Evolutionary conservation across 1,140 invertebrate species (phyloP), one percentile per base, ranked within the genome.

Genomic region (Anoplophora glabripennis): DNA sequence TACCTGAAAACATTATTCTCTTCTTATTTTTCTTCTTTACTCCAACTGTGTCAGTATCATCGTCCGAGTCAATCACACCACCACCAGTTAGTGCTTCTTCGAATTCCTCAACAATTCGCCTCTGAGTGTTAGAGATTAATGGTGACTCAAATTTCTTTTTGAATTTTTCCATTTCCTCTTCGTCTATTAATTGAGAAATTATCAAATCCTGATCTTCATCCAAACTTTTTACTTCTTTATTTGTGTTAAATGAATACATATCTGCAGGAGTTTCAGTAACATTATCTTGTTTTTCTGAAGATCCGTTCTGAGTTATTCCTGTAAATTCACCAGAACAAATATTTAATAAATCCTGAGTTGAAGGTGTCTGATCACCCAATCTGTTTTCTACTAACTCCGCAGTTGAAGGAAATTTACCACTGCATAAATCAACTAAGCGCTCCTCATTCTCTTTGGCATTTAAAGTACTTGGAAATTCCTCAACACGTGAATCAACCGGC

Each of bases 311-410:
- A 38, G 53, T 58, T 54, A 64, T 21, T 41, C 46, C 63, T 12
- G 67, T 67, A 65, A 76, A 75, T 46, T 68, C 56, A 33, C 73
- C 74, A 14, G 74, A 75, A 65, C 74, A 75, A 33, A 75, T 63
- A 46, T 69, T 59, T 34, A 70, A 28, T 10, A 74, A 57, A 57
- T 75, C 68, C 59, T 74, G 71, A 36, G 71, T 74, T 7, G 54
- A 65, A 28, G 61, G 51, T 33, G 38, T 28, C 21, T 28, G 21
- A 5, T 28, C 21, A 5, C 21, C 5, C 21, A 28, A 28, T 28
- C 21, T 28, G 2, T 28, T 28, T 28, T 28, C 21, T 28, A 28
- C 5, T 28, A 28, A 28, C 5, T 28, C 21, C 5, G 21, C 21
- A 28, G 21, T 28, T 5, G 21, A 28, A 28, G 21, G 21, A 28